Conservation (phyloP, 2,113 vertebrate genomes). For the Monopterus albus region DNA sequence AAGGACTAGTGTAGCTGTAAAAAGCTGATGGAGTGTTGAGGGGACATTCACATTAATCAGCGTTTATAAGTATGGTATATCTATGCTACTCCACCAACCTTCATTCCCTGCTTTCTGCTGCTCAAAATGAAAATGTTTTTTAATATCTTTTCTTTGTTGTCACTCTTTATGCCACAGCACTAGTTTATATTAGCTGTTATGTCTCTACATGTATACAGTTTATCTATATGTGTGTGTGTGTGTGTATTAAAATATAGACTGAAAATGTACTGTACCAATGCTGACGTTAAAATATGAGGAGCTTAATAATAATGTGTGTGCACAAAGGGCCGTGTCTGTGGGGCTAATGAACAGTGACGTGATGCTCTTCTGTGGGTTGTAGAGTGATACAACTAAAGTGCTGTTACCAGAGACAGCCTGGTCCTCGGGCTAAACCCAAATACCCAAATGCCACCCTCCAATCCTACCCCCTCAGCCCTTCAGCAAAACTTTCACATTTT, state of each 20-base stretch:
- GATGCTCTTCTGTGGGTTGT: constrained; percentile 57
- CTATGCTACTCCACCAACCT: background rate
- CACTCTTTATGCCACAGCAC: too few species aligned
- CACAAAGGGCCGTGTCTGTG: constrained; percentile 56
- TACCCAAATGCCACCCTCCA: constrained; percentile 68
- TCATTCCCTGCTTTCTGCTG: background rate
- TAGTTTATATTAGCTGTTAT: too few species aligned
- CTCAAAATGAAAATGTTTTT: background rate
- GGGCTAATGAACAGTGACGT: constrained; percentile 49
- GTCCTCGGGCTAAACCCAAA: constrained; percentile 69
- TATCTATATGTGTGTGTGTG: background rate
- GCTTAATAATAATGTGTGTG: constrained; percentile 45
- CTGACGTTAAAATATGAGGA: constrained; percentile 42
- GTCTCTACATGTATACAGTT: too few species aligned
- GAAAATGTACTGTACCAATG: constrained; percentile 4
- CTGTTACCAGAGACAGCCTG: constrained; percentile 57
- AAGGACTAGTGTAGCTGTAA: background rate
- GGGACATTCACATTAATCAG: constrained; percentile 1
- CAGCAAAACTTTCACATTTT: constrained; percentile 75
- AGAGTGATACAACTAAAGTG: constrained; percentile 68
- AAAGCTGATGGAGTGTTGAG: background rate
- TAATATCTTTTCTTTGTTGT: constrained; percentile 9
- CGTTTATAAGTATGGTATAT: background rate
- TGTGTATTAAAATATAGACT: background rate
- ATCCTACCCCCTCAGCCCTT: constrained; percentile 60